A percentile compares a stretch with the other conserved stretches of the same genome.
Evolutionary conservation across 2,888 invertebrate genomes (phyloP).

Genomic region (Oasisia sp.): DNA sequence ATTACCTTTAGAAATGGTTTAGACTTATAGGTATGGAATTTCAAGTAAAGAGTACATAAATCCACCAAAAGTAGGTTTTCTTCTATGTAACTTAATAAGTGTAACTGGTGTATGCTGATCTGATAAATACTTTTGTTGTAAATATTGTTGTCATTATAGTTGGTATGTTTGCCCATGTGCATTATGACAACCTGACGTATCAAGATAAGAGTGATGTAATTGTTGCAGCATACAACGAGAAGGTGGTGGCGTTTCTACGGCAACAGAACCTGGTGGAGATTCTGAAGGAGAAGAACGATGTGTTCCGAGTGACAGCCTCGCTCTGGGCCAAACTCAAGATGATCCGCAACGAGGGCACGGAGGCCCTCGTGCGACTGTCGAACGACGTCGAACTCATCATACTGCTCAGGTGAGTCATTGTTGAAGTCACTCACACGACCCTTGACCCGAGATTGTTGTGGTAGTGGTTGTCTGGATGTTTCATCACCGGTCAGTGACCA

Average conservation of each 20-base stretch:
- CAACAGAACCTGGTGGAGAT: slow-evolving; percentile 95
- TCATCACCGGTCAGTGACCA: too few relatives aligned
- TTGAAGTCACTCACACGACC: too few relatives aligned
- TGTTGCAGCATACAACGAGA: slow-evolving; percentile 82
- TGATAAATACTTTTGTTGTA: too few relatives aligned
- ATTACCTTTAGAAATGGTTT: too few relatives aligned
- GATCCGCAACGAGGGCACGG: slow-evolving; percentile 87
- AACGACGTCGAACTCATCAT: slow-evolving; percentile 95
- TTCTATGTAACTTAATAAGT: not conserved
- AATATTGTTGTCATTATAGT: not conserved
- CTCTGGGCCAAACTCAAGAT: slow-evolving; percentile 87
- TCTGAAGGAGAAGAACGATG: slow-evolving; percentile 72
- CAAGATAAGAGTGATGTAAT: not conserved
- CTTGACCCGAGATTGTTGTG: too few relatives aligned
- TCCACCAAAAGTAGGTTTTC: not conserved
- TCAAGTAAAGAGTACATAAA: too few relatives aligned
- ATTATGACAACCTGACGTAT: not conserved
- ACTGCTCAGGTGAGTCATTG: slow-evolving; percentile 78
- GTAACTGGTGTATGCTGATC: too few relatives aligned
- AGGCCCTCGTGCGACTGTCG: slow-evolving; percentile 84
- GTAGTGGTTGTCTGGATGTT: too few relatives aligned
- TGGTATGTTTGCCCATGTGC: not conserved
- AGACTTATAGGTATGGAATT: too few relatives aligned
- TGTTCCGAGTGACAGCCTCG: slow-evolving; percentile 76
- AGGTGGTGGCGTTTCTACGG: slow-evolving; percentile 93